Evolutionary conservation across 2,113 vertebrate genomes (phyloP), one percentile per base, ranked within the genome.

Genomic region (Crotalus helleri): DNA sequence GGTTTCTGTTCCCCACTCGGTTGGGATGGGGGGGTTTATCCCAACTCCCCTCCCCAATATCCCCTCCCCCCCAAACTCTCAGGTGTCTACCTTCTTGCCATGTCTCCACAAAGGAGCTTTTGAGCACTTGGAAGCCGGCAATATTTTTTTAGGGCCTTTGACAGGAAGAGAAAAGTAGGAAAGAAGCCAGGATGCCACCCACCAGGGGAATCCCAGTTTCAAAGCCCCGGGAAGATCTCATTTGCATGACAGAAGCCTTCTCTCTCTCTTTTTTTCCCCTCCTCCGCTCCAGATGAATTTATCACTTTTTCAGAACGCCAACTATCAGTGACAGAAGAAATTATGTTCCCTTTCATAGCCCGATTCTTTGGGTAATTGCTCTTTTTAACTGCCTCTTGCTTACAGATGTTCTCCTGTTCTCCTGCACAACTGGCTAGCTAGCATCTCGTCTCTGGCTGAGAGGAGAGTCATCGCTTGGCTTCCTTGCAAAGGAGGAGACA

Each of bases 171-270:
- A 61, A 59, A 26, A 26, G 39, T 11, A 23, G 5, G 96, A 95
- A 96, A 94, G 93, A 94, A 95, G 94, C 94, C 59, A 92, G 93
- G 97, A 86, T 24, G 93, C 87, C n/a, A 87, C 94, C 97, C 95
- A 95, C 94, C 94, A 92, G 95, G 96, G 95, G 95, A 92, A 92
- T 95, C 94, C 95, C 93, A 90, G 46, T 96, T 97, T 96, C 96
- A 97, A 97, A 97, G 96, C 61, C 69, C 94, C 6, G 95, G 94
- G 94, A 93, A 95, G 93, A 90, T 94, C 96, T 97, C 95, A 97
- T 96, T 97, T 97, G 96, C 97, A 97, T 97, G 94, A 96, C 94
- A 97, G 96, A 96, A 97, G 94, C 93, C 9, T 90, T 44, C 24
- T 94, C 96, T 95, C 86, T 95, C 95, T 97, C 94, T 5, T 49